A percentile compares a stretch with the other conserved stretches of the same genome.
phyloP scores from a whole-genome alignment of 2,797 vertebrate species.

The Glyptemys insculpta region DNA sequence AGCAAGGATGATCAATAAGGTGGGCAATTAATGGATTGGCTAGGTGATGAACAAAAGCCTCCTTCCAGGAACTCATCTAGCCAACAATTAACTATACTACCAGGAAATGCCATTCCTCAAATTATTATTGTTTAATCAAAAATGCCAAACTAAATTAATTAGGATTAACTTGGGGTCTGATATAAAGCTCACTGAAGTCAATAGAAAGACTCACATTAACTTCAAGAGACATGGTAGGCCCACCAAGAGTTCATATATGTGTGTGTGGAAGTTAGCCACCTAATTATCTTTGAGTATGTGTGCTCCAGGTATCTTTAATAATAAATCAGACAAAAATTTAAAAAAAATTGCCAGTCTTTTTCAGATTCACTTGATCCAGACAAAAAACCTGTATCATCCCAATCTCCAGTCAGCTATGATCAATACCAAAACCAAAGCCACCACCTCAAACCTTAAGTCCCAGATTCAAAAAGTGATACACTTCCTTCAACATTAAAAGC shows the following conservation, averaged over 20 bases:
- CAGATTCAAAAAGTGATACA: background rate
- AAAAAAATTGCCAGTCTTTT: background rate
- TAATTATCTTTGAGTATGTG: background rate
- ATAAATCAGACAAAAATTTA: background rate
- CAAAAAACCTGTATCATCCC: background rate
- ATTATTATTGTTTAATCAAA: background rate
- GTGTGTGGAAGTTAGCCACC: background rate
- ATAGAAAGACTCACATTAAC: background rate
- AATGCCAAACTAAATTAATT: background rate
- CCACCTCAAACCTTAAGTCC: background rate
- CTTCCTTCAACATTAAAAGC: background rate
- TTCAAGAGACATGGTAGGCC: background rate
- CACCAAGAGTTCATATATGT: background rate
- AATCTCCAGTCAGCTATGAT: background rate
- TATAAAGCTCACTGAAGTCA: background rate
- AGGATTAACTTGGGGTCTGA: background rate
- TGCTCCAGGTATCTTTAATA: background rate
- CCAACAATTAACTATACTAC: background rate
- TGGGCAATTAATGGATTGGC: background rate
- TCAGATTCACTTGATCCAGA: background rate
- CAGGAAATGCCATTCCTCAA: background rate
- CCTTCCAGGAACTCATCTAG: background rate
- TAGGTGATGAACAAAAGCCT: background rate
- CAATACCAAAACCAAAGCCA: background rate
- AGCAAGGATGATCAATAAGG: background rate